Base-by-base conservation (phyloP, 2,797 vertebrate species). In the Esox masquinongy region DNA sequence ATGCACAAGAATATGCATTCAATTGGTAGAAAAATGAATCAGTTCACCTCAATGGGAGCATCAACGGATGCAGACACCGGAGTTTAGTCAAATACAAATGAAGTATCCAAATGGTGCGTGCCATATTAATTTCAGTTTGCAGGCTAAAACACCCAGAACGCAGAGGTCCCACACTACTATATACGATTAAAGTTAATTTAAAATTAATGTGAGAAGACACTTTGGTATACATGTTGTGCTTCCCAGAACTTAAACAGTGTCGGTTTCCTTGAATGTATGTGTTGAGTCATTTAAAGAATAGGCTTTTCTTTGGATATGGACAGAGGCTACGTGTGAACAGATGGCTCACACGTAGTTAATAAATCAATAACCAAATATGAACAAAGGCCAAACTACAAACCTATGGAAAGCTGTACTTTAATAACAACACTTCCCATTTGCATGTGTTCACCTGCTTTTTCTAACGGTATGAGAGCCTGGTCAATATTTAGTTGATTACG, bases 391-490 rank as follows among this genome's bases (percentile, higher is more conserved):
- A 76, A 76, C 79, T 61, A 26, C 76, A 39, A 50, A 49, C 26
- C 15, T 68, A 66, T 14, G 34, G 22, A 39, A 43, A 72, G 49
- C 26, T 74, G 72, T 80, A 83, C 77, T 84, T 80, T 79, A 79
- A 43, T 53, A 31, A 24, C 66, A 72, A 36, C n/a, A 49, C 70
- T 39, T 26, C 8, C 31, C 1, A 36, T 34, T 81, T 3, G 76
- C 53, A 78, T 47, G 70, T 43, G 29, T 84, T 89, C 91, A 93
- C 90, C 92, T 94, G 92, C 86, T 88, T 43, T 68, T 85, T 83
- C 79, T 95, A 94, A 94, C 94, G 94, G 94, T 91, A 85, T 79
- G 75, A 68, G 53, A n/a, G 17, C 67, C 73, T 80, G 78, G 36
- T 78, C 78, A 85, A 87, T 80, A 87, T 76, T 74, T 74, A 78